A percentile compares a stretch with the other conserved stretches of the same genome.
Evolutionary conservation across 1,140 invertebrate genomes (phyloP).

Genomic region (Myzus persicae): DNA sequence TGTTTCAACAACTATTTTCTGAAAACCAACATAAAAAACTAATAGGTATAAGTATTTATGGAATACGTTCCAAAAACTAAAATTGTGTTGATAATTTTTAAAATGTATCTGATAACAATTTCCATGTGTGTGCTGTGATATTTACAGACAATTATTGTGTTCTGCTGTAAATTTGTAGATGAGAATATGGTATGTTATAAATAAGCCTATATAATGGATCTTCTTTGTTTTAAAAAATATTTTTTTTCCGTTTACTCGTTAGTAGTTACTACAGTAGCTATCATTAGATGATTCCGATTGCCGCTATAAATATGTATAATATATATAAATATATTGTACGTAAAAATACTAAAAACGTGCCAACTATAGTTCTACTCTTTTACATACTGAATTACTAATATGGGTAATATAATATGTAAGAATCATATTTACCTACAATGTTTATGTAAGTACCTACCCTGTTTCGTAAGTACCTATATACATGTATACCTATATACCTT

Average conservation of each 20-base stretch:
- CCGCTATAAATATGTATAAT: background rate
- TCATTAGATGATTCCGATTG: background rate
- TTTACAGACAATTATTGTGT: background rate
- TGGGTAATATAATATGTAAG: background rate
- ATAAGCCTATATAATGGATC: background rate
- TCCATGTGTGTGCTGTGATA: background rate
- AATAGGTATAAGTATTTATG: no score
- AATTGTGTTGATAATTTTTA: background rate
- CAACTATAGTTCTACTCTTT: background rate
- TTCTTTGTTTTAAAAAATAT: conserved; percentile 16
- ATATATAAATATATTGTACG: background rate
- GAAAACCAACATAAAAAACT: background rate
- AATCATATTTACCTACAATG: no score
- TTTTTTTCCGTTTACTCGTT: background rate
- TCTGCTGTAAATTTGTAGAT: background rate
- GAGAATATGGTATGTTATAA: background rate
- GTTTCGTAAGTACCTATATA: no score
- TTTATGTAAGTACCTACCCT: background rate
- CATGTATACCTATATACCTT: no score
- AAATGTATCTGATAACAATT: background rate
- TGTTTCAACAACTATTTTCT: background rate
- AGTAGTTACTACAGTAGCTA: background rate
- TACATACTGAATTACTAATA: background rate
- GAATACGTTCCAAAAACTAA: background rate
- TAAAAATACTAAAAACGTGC: background rate